Conservation (phyloP, 2,113 vertebrate genomes). For the Sorex fumeus region DNA sequence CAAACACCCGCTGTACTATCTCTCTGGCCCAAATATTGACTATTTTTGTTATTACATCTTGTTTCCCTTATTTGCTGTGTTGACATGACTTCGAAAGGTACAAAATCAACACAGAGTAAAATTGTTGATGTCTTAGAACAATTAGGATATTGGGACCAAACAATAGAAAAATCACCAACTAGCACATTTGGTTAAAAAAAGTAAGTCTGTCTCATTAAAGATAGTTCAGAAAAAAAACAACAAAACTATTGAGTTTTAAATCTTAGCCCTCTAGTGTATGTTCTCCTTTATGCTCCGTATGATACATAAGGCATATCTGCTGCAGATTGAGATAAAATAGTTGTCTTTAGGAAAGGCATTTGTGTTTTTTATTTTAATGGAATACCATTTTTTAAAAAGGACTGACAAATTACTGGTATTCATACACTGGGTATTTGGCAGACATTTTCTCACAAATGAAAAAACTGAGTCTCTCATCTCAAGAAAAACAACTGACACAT, state of each 20-base stretch:
- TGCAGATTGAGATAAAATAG: background rate
- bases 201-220: background rate
- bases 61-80: background rate
- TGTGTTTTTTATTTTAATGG: slow-evolving; percentile 7
- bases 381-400: slow-evolving; percentile 43
- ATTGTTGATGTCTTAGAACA: background rate
- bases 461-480: slow-evolving; percentile 47
- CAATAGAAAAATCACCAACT: background rate
- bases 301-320: background rate
- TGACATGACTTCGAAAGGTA: background rate
- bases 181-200: background rate
- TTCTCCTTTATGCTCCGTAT: background rate
- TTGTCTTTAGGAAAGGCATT: background rate
- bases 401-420: slow-evolving; percentile 40
- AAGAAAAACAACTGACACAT: background rate
- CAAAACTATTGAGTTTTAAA: slow-evolving; percentile 29
- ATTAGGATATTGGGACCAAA: background rate
- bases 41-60: background rate
- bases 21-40: background rate
- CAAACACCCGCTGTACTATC: too few species aligned
- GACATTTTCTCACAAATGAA: slow-evolving; percentile 56
- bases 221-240: background rate
- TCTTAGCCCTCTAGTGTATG: background rate
- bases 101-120: background rate
- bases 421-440: slow-evolving; percentile 27